Evolutionary conservation across 2,797 vertebrate genomes (phyloP).

Genomic region (Moxostoma hubbsi): DNA sequence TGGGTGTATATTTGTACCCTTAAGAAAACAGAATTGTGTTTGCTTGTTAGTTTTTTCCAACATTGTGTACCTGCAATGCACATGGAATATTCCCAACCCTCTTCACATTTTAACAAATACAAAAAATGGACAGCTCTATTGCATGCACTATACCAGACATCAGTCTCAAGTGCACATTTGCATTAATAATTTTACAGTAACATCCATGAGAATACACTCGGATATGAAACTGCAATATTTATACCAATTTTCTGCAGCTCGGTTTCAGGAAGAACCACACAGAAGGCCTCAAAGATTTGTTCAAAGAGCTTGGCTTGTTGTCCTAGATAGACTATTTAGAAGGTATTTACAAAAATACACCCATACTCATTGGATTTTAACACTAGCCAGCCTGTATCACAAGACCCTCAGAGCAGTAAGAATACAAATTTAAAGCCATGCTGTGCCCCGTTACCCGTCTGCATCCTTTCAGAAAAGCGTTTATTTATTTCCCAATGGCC

Average conservation of each 20-base stretch:
- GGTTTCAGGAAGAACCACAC: not conserved
- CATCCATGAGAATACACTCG: not conserved
- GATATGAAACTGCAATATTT: conserved; percentile 24
- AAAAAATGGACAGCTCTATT: not conserved
- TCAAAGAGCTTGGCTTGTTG: conserved; percentile 13
- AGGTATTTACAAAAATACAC: conserved; percentile 25
- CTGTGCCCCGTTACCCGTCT: conserved; percentile 7
- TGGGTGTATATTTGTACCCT: too few species aligned
- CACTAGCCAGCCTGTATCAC: conserved; percentile 5
- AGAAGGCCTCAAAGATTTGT: conserved; percentile 7
- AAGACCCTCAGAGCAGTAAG: conserved; percentile 12
- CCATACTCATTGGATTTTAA: conserved; percentile 1
- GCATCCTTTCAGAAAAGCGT: conserved; percentile 12
- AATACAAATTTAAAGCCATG: conserved; percentile 24
- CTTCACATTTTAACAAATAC: not conserved
- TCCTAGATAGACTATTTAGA: conserved; percentile 21
- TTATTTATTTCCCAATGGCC: conserved; percentile 39
- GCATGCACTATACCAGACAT: not conserved
- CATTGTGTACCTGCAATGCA: too few species aligned
- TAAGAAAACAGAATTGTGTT: too few species aligned
- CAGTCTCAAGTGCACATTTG: not conserved
- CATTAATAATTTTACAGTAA: conserved; percentile 11
- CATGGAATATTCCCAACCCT: not conserved
- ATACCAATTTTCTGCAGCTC: conserved; percentile 20
- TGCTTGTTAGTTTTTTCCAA: too few species aligned